Conservation (phyloP, 2,797 vertebrate genomes). For the Chaunax sp. region DNA sequence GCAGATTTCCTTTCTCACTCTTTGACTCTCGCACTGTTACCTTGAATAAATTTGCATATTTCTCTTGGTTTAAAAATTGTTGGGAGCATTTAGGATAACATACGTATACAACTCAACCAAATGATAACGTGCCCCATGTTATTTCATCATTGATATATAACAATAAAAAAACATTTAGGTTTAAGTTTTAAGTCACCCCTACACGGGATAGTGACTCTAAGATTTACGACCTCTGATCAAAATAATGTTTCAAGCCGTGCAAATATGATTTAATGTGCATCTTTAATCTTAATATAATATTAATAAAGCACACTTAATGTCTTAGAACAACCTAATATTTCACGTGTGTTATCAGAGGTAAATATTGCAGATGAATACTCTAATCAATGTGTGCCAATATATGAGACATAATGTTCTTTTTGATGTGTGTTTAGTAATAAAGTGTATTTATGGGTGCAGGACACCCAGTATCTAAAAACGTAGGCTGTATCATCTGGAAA, state of each 20-base stretch:
- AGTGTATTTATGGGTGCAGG: background rate
- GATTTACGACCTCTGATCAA: too few relatives aligned
- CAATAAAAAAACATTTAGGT: too few relatives aligned
- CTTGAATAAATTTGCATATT: too few relatives aligned
- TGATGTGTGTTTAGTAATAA: conserved; percentile 6
- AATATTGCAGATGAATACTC: conserved; percentile 16
- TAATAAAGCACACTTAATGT: conserved; percentile 7
- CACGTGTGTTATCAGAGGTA: background rate
- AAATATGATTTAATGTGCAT: background rate
- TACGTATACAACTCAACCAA: too few relatives aligned
- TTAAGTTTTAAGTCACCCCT: background rate
- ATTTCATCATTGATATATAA: too few relatives aligned
- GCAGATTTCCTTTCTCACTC: too few relatives aligned
- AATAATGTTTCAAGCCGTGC: too few relatives aligned
- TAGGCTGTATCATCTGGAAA: background rate
- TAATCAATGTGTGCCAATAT: background rate
- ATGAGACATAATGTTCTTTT: conserved; percentile 15
- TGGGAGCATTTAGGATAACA: too few relatives aligned
- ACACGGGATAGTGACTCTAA: background rate
- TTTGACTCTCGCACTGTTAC: too few relatives aligned
- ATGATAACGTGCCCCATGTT: too few relatives aligned
- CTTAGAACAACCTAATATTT: conserved; percentile 13
- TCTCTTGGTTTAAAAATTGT: too few relatives aligned
- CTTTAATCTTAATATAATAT: background rate
- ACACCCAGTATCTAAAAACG: background rate